Conservation (phyloP, 2,113 vertebrate species). For the Equus przewalskii region DNA sequence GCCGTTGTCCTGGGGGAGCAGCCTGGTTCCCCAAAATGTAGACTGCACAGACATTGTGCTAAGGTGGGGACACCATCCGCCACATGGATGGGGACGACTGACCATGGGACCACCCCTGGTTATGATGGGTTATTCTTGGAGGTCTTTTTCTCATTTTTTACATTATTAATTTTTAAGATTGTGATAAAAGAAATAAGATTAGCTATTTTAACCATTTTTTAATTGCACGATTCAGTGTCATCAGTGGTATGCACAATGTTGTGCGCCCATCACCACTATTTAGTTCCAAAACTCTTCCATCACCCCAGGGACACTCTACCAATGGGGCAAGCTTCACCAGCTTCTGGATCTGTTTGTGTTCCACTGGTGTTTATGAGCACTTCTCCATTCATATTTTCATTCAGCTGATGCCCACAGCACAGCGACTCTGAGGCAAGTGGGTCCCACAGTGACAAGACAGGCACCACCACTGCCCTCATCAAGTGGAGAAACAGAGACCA, state of each 20-base stretch:
- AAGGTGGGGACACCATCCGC: conserved; percentile 71
- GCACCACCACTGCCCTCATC: neutral
- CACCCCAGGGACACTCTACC: neutral
- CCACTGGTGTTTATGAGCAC: neutral
- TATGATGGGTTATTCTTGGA: too few species aligned
- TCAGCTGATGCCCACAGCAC: neutral
- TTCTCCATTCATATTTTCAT: neutral
- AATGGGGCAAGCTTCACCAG: neutral
- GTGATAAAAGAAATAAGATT: neutral
- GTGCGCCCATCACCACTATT: neutral
- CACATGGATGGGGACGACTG: neutral
- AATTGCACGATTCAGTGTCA: neutral
- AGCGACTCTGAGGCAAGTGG: neutral
- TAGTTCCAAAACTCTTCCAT: neutral
- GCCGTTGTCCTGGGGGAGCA: conserved; percentile 67
- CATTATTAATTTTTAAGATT: neutral
- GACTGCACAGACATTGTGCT: conserved; percentile 76
- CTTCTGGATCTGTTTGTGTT: neutral
- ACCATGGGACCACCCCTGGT: neutral
- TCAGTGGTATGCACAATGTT: neutral
- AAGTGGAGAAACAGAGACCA: neutral
- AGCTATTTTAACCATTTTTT: neutral
- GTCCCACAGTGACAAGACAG: neutral
- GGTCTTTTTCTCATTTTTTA: neutral
- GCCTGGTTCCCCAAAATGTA: conserved; percentile 35